These are phyloP conservation scores for Vanacampus margaritifer DNA, from an alignment of 2,113 vertebrate species.

Conservation along the genomic window DNA sequence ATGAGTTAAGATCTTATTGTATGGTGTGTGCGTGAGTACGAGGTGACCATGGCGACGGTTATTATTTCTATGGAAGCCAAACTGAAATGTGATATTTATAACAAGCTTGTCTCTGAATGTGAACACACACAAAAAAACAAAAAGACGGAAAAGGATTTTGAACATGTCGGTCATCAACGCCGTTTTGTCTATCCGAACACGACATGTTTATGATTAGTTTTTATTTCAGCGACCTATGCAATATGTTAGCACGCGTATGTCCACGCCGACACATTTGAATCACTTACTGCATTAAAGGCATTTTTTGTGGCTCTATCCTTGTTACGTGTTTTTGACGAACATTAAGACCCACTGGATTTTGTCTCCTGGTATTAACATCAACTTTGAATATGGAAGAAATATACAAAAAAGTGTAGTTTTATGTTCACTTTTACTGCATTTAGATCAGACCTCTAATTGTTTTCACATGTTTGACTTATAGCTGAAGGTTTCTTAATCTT, in stretches of 20 bases:
- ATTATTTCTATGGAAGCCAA: slow-evolving; percentile 64
- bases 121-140: slow-evolving; percentile 26
- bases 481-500: background rate
- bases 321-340: background rate
- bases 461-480: background rate
- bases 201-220: background rate
- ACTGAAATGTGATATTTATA: slow-evolving; percentile 56
- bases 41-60: background rate
- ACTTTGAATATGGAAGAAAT: background rate
- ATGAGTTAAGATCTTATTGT: background rate
- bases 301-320: too few relatives aligned
- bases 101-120: slow-evolving; percentile 54
- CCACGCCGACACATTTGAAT: too few relatives aligned
- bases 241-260: background rate
- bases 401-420: background rate
- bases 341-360: background rate
- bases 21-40: background rate
- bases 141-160: slow-evolving; percentile 32
- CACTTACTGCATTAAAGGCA: too few relatives aligned
- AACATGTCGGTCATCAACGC: slow-evolving; percentile 18
- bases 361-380: background rate
- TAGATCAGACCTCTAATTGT: background rate
- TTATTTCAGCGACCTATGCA: background rate
- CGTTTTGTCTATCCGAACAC: background rate
- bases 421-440: background rate